A percentile compares a stretch with the other conserved stretches of the same genome.
Evolutionary conservation across 2,888 invertebrate genomes (phyloP).

Genomic region (Cantharis lateralis): DNA sequence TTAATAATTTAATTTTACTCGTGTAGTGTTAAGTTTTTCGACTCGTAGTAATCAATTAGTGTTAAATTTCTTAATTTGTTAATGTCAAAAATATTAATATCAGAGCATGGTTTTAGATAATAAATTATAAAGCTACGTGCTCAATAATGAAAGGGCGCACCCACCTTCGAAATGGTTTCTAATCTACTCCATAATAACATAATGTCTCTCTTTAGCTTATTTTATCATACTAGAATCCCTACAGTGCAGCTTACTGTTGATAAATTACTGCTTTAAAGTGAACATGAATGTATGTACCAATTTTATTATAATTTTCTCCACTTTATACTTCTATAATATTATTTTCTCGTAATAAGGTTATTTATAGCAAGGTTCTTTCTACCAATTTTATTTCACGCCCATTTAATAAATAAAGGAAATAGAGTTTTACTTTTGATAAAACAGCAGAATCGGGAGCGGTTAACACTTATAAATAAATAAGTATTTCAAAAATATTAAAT

Average conservation of each 20-base stretch:
- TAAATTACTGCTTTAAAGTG: conserved; percentile 2
- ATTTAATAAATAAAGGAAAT: conserved; percentile 28
- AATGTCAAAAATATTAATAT: conserved; percentile 38
- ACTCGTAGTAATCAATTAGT: conserved; percentile 34
- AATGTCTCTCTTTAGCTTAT: conserved; percentile 45
- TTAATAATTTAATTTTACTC: not conserved
- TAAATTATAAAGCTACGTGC: conserved; percentile 44
- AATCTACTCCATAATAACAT: conserved; percentile 40
- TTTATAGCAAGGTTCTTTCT: not conserved
- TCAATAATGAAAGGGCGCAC: conserved; percentile 44
- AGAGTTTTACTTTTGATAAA: conserved; percentile 24
- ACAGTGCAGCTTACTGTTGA: not conserved
- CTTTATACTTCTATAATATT: not conserved
- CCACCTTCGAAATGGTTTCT: conserved; percentile 40
- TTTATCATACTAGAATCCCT: conserved; percentile 35
- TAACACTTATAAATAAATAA: conserved; percentile 26
- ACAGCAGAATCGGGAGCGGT: conserved; percentile 26
- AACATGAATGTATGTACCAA: conserved; percentile 1
- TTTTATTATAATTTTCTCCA: not conserved
- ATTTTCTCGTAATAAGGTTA: not conserved
- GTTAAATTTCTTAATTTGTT: conserved; percentile 43
- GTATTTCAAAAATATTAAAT: not conserved
- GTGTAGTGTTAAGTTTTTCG: conserved; percentile 14
- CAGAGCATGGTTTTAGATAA: conserved; percentile 36
- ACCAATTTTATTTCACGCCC: conserved; percentile 14